These are phyloP conservation scores for Manacus vitellinus DNA, from an alignment of 2,113 vertebrate species.

Conservation along the genomic window DNA sequence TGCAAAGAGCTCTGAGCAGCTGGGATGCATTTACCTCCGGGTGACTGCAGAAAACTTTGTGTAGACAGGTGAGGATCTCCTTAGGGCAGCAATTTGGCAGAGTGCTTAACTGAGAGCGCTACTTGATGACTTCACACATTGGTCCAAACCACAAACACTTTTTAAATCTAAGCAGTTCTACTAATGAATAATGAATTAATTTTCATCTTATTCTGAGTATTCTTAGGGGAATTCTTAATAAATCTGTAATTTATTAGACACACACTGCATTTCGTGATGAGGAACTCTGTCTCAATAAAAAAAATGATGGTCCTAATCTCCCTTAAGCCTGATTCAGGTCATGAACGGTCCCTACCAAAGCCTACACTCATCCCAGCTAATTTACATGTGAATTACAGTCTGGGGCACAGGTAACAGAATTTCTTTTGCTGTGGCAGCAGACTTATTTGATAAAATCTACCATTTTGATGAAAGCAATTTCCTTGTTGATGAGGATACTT, in stretches of 20 bases:
- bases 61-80: conserved; percentile 34
- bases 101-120: not conserved
- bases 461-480: not conserved
- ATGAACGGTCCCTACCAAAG: not conserved
- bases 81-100: conserved; percentile 15
- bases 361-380: not conserved
- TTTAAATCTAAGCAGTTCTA: conserved; percentile 6
- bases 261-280: not conserved
- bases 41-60: conserved; percentile 18
- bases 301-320: not conserved
- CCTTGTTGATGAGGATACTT: not conserved
- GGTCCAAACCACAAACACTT: not conserved
- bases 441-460: not conserved
- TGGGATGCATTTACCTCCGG: not conserved
- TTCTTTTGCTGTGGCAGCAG: not conserved
- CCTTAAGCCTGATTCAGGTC: not conserved
- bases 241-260: not conserved
- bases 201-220: not conserved
- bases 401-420: not conserved
- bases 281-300: not conserved
- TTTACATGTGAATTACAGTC: not conserved
- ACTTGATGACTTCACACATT: not conserved
- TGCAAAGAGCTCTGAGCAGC: conserved; percentile 31
- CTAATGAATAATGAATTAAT: conserved; percentile 41
- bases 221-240: not conserved